These are phyloP conservation scores for Acrocephalus kingi DNA, from an alignment of 2,113 vertebrate species.

Conservation along the genomic window DNA sequence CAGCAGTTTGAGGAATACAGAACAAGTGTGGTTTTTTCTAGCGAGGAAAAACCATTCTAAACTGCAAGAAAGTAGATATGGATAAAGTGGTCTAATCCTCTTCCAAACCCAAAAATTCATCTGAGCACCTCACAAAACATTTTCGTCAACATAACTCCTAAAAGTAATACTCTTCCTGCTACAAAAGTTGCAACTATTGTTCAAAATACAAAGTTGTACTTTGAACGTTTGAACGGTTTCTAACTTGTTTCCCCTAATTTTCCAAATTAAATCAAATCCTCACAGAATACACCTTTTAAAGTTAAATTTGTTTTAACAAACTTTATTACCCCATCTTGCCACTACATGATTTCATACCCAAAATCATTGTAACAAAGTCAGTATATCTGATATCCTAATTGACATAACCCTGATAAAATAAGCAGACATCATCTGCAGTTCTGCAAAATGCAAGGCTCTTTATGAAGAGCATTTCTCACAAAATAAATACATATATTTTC, in stretches of 20 bases:
- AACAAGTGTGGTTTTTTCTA: neutral
- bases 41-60: neutral
- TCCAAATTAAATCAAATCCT: neutral
- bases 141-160: neutral
- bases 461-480: neutral
- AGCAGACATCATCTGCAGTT: neutral
- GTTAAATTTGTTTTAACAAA: neutral
- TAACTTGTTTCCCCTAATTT: neutral
- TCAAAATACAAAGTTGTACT: neutral
- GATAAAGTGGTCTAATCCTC: neutral
- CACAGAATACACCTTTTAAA: neutral
- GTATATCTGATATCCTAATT: neutral
- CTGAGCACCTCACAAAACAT: neutral
- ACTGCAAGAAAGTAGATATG: neutral
- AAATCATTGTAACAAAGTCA: rapidly evolving
- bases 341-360: neutral
- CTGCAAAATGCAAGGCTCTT: neutral
- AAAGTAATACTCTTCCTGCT: neutral
- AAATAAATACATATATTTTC: rapidly evolving
- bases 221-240: neutral
- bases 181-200: neutral
- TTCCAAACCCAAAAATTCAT: neutral
- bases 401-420: neutral
- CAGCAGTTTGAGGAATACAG: neutral
- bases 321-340: neutral